phyloP scores from a whole-genome alignment of 2,113 vertebrate genomes.

The Talpa occidentalis region DNA sequence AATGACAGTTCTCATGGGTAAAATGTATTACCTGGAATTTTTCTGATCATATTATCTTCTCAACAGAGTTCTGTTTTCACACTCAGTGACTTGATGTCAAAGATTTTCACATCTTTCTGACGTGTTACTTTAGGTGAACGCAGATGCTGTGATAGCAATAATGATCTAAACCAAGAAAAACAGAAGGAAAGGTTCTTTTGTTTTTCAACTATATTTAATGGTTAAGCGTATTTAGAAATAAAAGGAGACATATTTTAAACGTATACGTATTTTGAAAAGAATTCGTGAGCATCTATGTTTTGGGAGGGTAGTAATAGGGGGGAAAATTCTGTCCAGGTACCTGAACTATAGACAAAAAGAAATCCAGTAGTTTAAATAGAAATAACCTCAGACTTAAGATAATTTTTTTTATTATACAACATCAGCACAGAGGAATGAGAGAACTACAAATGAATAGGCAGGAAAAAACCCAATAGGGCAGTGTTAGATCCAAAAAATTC shows the following conservation, averaged over 20 bases:
- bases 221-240: slow-evolving; percentile 1
- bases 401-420: too few relatives aligned
- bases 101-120: slow-evolving; percentile 63
- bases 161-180: slow-evolving; percentile 41
- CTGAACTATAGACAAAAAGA: too few relatives aligned
- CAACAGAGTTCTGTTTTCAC: slow-evolving; percentile 64
- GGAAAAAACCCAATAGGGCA: neutral
- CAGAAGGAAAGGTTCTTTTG: neutral
- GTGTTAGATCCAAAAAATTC: too few relatives aligned
- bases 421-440: neutral
- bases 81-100: slow-evolving; percentile 46
- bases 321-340: too few relatives aligned
- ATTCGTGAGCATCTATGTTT: neutral
- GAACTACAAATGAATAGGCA: neutral
- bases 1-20: neutral
- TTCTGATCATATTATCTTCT: slow-evolving; percentile 53
- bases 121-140: slow-evolving; percentile 49
- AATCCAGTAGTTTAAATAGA: too few relatives aligned
- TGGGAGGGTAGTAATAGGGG: neutral
- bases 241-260: slow-evolving; percentile 35
- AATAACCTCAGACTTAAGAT: too few relatives aligned
- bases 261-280: neutral
- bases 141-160: slow-evolving; percentile 51
- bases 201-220: slow-evolving; percentile 53
- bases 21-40: slow-evolving; percentile 38